These are phyloP conservation scores for Colinus virginianus DNA, from an alignment of 2,113 vertebrate species.

Conservation along the genomic window DNA sequence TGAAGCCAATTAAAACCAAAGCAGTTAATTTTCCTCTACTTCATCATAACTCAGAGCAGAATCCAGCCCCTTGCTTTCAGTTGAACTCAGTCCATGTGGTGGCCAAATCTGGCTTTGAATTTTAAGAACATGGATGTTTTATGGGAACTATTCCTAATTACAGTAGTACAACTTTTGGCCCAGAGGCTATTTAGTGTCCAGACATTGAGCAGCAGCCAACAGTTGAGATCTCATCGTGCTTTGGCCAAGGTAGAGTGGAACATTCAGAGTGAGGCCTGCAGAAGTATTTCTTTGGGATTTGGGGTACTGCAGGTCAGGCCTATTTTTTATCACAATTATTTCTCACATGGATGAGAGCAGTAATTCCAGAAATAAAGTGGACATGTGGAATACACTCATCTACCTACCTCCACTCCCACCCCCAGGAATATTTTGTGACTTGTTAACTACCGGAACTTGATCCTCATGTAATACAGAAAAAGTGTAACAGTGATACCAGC, in stretches of 20 bases:
- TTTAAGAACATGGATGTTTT: slow-evolving; percentile 15
- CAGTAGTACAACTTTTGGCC: background rate
- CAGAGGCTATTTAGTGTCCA: background rate
- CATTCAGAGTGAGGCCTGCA: background rate
- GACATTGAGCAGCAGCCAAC: background rate
- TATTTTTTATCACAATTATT: background rate
- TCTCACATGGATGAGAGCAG: background rate
- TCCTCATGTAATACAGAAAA: slow-evolving; percentile 62
- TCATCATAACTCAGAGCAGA: background rate
- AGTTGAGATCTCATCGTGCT: background rate
- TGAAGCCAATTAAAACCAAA: background rate
- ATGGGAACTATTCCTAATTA: slow-evolving; percentile 3
- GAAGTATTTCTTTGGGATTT: background rate
- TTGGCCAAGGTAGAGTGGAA: background rate
- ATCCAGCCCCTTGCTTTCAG: background rate
- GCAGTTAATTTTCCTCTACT: background rate
- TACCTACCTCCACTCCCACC: slow-evolving; percentile 26
- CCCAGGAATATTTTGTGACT: slow-evolving; percentile 30
- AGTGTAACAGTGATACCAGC: background rate
- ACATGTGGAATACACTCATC: background rate
- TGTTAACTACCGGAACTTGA: slow-evolving; percentile 18
- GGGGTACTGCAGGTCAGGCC: background rate
- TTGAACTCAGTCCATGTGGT: background rate
- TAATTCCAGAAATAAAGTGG: slow-evolving; percentile 21
- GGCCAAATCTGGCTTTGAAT: slow-evolving; percentile 1